phyloP scores from a whole-genome alignment of 1,140 invertebrate genomes.

The Odontomachus brunneus region DNA sequence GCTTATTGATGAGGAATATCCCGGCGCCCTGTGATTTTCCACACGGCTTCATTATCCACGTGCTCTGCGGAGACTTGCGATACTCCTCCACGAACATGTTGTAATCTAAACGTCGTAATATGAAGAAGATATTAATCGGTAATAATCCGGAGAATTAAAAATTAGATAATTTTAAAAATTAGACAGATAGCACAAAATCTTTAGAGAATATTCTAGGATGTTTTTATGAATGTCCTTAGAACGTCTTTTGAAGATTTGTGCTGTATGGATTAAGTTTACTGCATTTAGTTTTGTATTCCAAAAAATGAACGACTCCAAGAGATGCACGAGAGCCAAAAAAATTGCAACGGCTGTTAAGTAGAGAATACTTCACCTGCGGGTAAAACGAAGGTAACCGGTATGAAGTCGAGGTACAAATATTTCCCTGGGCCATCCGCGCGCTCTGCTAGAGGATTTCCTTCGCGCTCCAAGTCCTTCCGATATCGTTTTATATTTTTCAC shows the following conservation, averaged over 20 bases:
- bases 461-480: constrained; percentile 95
- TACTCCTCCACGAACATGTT: constrained; percentile 99
- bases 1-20: constrained; percentile 95
- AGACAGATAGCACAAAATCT: too few relatives aligned
- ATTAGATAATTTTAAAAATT: background rate
- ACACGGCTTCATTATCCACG: constrained; percentile 99
- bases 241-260: too few relatives aligned
- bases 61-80: constrained; percentile 94
- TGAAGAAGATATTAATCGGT: constrained; percentile 1
- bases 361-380: constrained; percentile 88
- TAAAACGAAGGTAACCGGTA: constrained; percentile 96
- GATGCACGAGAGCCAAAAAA: background rate
- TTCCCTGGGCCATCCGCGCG: constrained; percentile 90
- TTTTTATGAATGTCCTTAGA: too few relatives aligned
- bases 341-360: background rate
- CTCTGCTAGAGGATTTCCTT: constrained; percentile 94
- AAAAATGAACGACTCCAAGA: background rate
- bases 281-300: too few relatives aligned
- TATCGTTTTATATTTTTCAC: constrained; percentile 98
- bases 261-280: too few relatives aligned
- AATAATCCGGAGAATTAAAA: background rate
- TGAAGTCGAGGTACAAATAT: constrained; percentile 94
- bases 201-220: too few relatives aligned
- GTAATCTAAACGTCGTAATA: constrained; percentile 88
- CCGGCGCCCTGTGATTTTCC: constrained; percentile 95